phyloP scores from a whole-genome alignment of 2,888 invertebrate genomes.

The Callinectes sapidus region DNA sequence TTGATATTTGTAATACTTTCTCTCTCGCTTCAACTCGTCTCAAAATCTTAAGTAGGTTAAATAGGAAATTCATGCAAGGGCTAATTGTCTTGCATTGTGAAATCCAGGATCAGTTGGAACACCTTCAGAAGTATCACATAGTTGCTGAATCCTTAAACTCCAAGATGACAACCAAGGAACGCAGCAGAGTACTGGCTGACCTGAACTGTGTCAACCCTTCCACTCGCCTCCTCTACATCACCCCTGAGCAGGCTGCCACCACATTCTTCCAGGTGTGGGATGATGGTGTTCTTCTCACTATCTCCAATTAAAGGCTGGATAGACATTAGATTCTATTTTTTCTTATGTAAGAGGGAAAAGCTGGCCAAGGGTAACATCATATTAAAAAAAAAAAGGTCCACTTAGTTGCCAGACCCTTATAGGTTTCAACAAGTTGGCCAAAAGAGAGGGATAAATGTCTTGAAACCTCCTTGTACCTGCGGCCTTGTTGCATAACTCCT shows the following conservation, averaged over 20 bases:
- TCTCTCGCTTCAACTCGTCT: neutral
- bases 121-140: conserved; percentile 86
- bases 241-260: conserved; percentile 95
- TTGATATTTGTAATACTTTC: neutral
- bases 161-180: conserved; percentile 87
- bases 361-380: too few relatives aligned
- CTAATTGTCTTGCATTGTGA: neutral
- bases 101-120: conserved; percentile 91
- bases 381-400: too few relatives aligned
- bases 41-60: neutral
- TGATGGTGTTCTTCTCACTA: neutral
- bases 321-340: too few relatives aligned
- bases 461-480: too few relatives aligned
- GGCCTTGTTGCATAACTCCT: too few relatives aligned
- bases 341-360: too few relatives aligned
- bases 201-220: conserved; percentile 84
- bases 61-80: neutral
- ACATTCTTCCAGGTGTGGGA: conserved; percentile 81
- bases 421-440: too few relatives aligned
- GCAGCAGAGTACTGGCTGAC: conserved; percentile 86
- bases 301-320: neutral
- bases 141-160: conserved; percentile 94
- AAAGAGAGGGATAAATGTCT: too few relatives aligned
- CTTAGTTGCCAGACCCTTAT: too few relatives aligned
- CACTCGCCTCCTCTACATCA: conserved; percentile 92